Evolutionary conservation across 1,140 invertebrate species (phyloP).

Genomic region (Caenorhabditis latens): DNA sequence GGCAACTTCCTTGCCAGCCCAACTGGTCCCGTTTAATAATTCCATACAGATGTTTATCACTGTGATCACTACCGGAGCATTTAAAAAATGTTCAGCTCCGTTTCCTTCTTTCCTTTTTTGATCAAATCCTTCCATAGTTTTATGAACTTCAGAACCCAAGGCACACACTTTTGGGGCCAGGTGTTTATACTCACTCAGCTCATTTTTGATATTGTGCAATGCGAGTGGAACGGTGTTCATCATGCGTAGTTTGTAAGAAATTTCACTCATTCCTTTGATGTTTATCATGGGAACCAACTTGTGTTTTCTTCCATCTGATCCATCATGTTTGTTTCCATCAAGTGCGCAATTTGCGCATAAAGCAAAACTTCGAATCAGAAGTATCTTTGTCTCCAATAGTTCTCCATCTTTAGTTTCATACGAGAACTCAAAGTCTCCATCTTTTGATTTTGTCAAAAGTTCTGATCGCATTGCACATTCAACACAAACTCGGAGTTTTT

Average conservation of each 20-base stretch:
- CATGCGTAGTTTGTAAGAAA: not conserved
- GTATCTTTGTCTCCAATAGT: not conserved
- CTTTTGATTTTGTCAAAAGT: not conserved
- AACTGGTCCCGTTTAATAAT: too few species aligned
- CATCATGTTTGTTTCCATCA: not conserved
- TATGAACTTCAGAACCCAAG: too few species aligned
- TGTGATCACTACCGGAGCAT: too few species aligned
- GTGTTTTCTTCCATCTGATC: not conserved
- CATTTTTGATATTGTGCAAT: too few species aligned
- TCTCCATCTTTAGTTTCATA: not conserved
- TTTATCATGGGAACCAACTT: not conserved
- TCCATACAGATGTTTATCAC: too few species aligned
- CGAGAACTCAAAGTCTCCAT: not conserved
- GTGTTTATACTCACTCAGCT: too few species aligned
- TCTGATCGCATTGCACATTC: not conserved
- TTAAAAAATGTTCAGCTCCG: too few species aligned
- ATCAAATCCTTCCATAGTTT: too few species aligned
- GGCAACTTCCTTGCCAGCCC: too few species aligned
- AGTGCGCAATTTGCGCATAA: not conserved
- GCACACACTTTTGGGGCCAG: too few species aligned
- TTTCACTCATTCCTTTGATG: not conserved
- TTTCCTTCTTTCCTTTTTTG: too few species aligned
- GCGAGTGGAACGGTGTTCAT: too few species aligned
- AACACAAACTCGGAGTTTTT: conserved; percentile 13
- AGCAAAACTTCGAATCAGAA: not conserved